Evolutionary conservation across 2,888 invertebrate species (phyloP), one percentile per base, ranked within the genome.

Genomic region (Charanyca ferruginea): DNA sequence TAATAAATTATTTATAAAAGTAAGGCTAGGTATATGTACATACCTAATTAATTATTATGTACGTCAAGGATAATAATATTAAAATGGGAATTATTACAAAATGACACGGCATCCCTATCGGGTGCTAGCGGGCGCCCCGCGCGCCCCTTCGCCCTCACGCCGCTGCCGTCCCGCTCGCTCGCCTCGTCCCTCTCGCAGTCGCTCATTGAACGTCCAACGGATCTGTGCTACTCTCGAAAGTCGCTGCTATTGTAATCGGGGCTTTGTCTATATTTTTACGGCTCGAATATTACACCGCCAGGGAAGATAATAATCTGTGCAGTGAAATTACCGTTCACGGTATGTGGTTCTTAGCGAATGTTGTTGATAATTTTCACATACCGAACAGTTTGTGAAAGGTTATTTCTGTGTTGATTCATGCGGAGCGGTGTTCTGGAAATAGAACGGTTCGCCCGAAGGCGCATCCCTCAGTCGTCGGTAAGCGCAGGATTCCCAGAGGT

Each of bases 381-480:
- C 90, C 91, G 81, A 90, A 90, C 84, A 86, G 88, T 91, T 91
- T 90, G 92, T 94, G 94, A 94, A 95, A 94, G 94, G 94, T 95
- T 95, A 95, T 95, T 95, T 95, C 88, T 92, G 95, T 94, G 95
- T 95, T 94, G 95, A 95, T 95, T 95, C 94, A 94, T 94, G 94
- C 94, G 91, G 92, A 91, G 95, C 93, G 91, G 90, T 89, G 93
- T 91, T 93, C 95, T 94, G 94, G 93, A 95, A 95, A 95, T 95
- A 95, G 95, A 94, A 89, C 88, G 83, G 91, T 88, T 89, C 91
- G 92, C 81, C 87, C 86, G 87, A 92, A 93, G 89, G 90, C 93
- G 91, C 94, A 94, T 94, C 94, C 93, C 93, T 90, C 88, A 85
- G 89, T 87, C 82, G 85, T 85, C 83, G 87, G 81, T 81, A 83